Evolutionary conservation across 2,113 vertebrate species (phyloP).

Genomic region (Sphaerodactylus townsendi): DNA sequence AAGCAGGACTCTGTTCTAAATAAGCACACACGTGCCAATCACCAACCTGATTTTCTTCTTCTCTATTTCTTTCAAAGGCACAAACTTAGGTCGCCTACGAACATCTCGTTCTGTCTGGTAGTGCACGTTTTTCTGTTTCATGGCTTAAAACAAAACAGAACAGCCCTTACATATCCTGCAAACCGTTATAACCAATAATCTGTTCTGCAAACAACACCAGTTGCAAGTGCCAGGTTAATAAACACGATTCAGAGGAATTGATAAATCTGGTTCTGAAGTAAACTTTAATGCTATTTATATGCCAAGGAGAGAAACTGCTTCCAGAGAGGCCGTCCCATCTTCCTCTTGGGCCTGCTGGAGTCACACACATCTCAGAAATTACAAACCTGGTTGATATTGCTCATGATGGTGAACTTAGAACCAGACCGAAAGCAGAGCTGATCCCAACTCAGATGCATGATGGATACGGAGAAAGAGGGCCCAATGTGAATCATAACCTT

Average conservation of each 20-base stretch:
- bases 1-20: no score
- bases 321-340: background rate
- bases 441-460: background rate
- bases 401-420: no score
- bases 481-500: background rate
- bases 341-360: background rate
- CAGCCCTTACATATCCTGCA: background rate
- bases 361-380: background rate
- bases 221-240: background rate
- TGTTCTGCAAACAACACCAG: background rate
- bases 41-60: slow-evolving; percentile 60
- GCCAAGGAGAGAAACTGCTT: background rate
- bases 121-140: slow-evolving; percentile 81
- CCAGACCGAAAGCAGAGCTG: background rate
- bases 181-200: background rate
- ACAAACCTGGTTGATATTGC: no score
- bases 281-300: background rate
- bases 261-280: background rate
- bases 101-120: slow-evolving; percentile 74
- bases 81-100: slow-evolving; percentile 81
- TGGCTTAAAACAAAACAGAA: slow-evolving; percentile 60
- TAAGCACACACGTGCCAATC: background rate
- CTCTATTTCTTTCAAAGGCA: slow-evolving; percentile 75
- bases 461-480: background rate
- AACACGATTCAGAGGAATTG: background rate